Conservation (phyloP, 2,888 invertebrate genomes). For the Bugulina stolonifera region DNA sequence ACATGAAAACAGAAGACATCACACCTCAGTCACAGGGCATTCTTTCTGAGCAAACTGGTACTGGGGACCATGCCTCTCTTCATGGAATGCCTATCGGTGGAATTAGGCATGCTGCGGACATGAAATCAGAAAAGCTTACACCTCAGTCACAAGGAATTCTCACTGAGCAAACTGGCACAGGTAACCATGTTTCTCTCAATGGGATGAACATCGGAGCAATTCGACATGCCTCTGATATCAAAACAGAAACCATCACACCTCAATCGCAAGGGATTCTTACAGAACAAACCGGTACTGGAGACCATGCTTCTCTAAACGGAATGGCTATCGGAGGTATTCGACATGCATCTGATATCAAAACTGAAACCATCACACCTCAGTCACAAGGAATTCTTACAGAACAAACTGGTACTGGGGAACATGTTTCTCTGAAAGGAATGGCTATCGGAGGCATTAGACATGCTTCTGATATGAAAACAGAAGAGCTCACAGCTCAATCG, state of each 20-base stretch:
- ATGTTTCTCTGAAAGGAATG: conserved; percentile 39
- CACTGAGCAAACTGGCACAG: conserved; percentile 13
- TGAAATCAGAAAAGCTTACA: neutral
- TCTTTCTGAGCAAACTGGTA: neutral
- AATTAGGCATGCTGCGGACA: conserved; percentile 8
- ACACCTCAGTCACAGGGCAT: neutral
- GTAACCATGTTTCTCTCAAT: conserved; percentile 1
- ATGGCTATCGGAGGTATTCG: neutral
- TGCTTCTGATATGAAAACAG: neutral
- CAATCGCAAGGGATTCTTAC: neutral
- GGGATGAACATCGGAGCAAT: conserved; percentile 11
- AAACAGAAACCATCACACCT: neutral
- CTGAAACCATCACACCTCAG: neutral
- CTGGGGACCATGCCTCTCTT: no score
- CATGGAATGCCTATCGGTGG: neutral
- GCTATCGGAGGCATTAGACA: conserved; percentile 1
- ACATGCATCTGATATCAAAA: neutral
- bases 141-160: conserved; percentile 11
- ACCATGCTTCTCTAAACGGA: conserved; percentile 11
- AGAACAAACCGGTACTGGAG: conserved; percentile 2
- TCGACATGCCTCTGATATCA: conserved; percentile 2
- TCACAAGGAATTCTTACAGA: neutral
- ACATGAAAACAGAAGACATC: neutral
- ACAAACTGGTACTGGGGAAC: neutral
- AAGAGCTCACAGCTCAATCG: neutral